A percentile compares a stretch with the other conserved stretches of the same genome.
These are phyloP conservation scores for Lissonota sp. DNA, from an alignment of 2,888 invertebrate genomes.

Conservation along the genomic window DNA sequence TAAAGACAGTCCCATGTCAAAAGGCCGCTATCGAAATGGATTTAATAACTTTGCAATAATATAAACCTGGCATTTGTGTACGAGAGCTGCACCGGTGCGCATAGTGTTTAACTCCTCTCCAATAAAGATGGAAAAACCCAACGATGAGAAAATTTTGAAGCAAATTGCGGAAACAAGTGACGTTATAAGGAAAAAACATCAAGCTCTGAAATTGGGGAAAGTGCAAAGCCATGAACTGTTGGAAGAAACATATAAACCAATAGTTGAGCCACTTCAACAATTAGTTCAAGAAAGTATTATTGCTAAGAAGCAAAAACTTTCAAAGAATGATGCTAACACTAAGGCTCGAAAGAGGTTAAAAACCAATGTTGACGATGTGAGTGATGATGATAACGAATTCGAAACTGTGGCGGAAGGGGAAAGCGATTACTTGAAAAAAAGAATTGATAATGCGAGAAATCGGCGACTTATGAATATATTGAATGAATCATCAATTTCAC, in stretches of 20 bases:
- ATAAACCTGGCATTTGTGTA: neutral
- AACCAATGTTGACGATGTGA: neutral
- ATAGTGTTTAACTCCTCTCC: neutral
- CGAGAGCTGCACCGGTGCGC: neutral
- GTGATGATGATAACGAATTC: neutral
- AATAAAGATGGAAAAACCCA: neutral
- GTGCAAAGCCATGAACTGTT: neutral
- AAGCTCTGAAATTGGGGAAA: neutral
- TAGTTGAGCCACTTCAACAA: neutral
- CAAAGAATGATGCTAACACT: neutral
- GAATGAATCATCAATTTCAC: neutral
- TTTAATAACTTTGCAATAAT: constrained; percentile 68
- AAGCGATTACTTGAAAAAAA: too few relatives aligned
- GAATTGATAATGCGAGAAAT: neutral
- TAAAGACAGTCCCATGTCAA: constrained; percentile 71
- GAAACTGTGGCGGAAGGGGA: too few relatives aligned
- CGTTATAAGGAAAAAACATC: neutral
- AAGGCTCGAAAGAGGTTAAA: neutral
- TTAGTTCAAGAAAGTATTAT: neutral
- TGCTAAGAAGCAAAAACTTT: neutral
- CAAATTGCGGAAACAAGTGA: neutral
- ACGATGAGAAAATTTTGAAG: neutral
- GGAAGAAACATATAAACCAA: neutral
- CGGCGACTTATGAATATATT: neutral
- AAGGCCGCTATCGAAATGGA: constrained; percentile 75